phyloP scores from a whole-genome alignment of 2,113 vertebrate species.

The Anas platyrhynchos region DNA sequence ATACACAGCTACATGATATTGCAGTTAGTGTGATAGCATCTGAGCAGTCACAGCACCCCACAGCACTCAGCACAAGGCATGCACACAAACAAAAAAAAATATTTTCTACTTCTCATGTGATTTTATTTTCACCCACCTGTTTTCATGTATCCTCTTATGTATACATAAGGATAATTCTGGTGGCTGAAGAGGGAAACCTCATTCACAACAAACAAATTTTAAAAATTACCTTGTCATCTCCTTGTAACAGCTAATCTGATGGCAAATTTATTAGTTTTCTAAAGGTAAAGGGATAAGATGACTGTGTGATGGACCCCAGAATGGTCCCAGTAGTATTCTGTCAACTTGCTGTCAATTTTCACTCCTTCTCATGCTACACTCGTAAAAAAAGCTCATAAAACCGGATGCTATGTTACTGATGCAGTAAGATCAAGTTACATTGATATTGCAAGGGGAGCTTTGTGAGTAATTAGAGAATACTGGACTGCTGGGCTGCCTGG shows the following conservation, averaged over 20 bases:
- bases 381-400: neutral
- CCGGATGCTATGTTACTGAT: neutral
- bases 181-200: neutral
- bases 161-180: neutral
- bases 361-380: slow-evolving; percentile 20
- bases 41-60: neutral
- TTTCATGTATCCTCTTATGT: neutral
- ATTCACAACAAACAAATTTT: neutral
- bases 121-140: neutral
- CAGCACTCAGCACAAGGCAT: neutral
- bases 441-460: neutral
- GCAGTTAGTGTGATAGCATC: slow-evolving; percentile 48
- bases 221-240: neutral
- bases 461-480: neutral
- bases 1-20: slow-evolving; percentile 30
- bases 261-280: neutral
- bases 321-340: slow-evolving; percentile 31
- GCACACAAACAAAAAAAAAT: neutral
- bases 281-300: neutral
- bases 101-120: neutral
- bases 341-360: slow-evolving; percentile 50
- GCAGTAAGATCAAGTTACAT: slow-evolving; percentile 19
- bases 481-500: neutral
- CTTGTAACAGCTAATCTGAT: neutral
- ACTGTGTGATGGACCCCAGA: neutral